Percentiles rank a stretch among this genome's conserved stretches.
Evolutionary conservation across 2,797 vertebrate species (phyloP).

Genomic region (Pseudochirops corinnae): DNA sequence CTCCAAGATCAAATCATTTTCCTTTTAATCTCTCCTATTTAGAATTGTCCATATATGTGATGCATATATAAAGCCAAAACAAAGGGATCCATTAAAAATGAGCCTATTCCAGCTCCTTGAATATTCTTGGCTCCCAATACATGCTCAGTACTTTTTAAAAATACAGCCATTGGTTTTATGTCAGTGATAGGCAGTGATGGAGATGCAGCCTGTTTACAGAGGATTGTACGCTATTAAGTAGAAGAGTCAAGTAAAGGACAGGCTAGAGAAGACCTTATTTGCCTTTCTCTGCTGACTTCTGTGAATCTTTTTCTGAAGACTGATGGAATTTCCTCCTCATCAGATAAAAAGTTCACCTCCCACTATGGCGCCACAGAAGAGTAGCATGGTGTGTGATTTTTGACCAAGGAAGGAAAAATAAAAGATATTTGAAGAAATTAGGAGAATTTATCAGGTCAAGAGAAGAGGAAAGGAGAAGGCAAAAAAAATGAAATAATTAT

Average conservation of each 20-base stretch:
- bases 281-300: neutral
- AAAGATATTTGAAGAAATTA: slow-evolving; percentile 19
- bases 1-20: slow-evolving; percentile 65
- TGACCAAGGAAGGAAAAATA: slow-evolving; percentile 9
- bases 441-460: neutral
- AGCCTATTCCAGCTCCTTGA: slow-evolving; percentile 27
- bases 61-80: slow-evolving; percentile 47
- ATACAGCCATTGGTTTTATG: neutral
- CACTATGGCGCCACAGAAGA: slow-evolving; percentile 8
- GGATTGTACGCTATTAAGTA: neutral
- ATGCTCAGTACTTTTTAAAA: neutral
- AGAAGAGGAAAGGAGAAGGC: neutral
- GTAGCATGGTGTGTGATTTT: neutral
- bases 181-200: neutral
- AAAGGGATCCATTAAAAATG: slow-evolving; percentile 6
- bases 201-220: neutral
- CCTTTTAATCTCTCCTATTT: slow-evolving; percentile 65
- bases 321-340: slow-evolving; percentile 31
- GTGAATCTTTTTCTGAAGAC: slow-evolving; percentile 3
- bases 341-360: slow-evolving; percentile 29
- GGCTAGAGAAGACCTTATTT: neutral
- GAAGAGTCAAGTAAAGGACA: slow-evolving; percentile 4
- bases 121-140: neutral
- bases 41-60: slow-evolving; percentile 59
- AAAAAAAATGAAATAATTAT: slow-evolving; percentile 2